Percentiles rank a stretch among this genome's conserved stretches.
These are phyloP conservation scores for Catharus bicknelli DNA, from an alignment of 2,113 vertebrate genomes.

Conservation along the genomic window DNA sequence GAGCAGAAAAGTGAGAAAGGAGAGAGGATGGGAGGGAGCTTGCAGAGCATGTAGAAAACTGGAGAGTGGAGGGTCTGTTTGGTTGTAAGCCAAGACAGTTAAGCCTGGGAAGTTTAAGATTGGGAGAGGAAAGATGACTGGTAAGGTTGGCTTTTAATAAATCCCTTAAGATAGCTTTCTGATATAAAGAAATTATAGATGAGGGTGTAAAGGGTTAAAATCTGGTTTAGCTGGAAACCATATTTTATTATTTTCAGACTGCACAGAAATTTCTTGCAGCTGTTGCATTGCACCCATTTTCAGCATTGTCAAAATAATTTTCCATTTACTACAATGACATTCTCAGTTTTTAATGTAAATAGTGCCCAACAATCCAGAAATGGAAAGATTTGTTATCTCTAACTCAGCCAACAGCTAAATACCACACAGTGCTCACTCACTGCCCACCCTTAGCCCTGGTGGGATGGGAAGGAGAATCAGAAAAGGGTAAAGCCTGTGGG, in stretches of 20 bases:
- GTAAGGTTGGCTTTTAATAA: neutral
- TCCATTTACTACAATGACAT: neutral
- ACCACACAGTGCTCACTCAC: neutral
- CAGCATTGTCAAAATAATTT: neutral
- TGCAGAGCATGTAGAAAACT: neutral
- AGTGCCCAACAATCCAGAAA: neutral
- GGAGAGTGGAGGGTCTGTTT: neutral
- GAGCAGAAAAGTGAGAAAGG: neutral
- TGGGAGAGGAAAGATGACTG: neutral
- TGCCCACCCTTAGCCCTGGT: neutral
- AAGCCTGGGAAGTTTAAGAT: neutral
- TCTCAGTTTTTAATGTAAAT: neutral
- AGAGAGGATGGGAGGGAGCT: neutral
- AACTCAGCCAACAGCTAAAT: neutral
- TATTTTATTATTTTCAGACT: neutral
- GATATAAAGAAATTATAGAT: neutral
- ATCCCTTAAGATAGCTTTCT: neutral
- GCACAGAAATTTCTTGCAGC: neutral
- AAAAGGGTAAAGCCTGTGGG: neutral
- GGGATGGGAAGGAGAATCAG: neutral
- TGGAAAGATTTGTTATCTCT: neutral
- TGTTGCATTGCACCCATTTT: neutral
- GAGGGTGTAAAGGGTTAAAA: constrained; percentile 10
- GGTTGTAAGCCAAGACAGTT: neutral
- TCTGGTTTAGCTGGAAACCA: neutral